Evolutionary conservation across 2,888 invertebrate genomes (phyloP), one percentile per base, ranked within the genome.

Genomic region (Ormia ochracea): DNA sequence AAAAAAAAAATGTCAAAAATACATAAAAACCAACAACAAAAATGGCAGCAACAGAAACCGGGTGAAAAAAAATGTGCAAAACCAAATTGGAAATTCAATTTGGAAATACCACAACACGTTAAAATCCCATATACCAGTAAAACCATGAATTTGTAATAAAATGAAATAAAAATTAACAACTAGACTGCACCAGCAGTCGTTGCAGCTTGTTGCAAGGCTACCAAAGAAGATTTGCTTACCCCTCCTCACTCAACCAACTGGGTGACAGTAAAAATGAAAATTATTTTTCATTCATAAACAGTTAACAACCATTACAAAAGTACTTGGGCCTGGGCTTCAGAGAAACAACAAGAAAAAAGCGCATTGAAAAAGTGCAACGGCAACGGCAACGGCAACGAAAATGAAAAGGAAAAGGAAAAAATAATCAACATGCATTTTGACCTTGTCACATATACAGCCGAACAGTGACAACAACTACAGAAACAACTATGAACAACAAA

Each of bases 21-120:
- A 7, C 33, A 10, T 1, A n/a, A n/a, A n/a, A n/a, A n/a, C n/a
- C n/a, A 1, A 54, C 33, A 43, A 31, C 6, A 19, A 33, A 26
- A 12, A 31, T 10, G 12, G 38, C 14, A 12, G 38, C 21, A 38
- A 38, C 31, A 26, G 10, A 14, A 50, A 43, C 38, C 21, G 36
- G 36, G 3, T 26, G 21, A 23, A 68, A 54, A 31, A 43, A 52
- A n/a, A 12, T 14, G 26, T 31, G 12, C 45, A 54, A 33, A 72
- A 48, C 48, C 26, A 66, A 61, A 52, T 70, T 69, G 59, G 65
- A 80, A 79, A 80, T 80, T 72, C 80, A 80, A 80, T 80, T 80
- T 69, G 48, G 69, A 69, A 81, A 74, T 74, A 77, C 73, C 73
- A 77, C 68, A 73, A 77, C 68, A 77, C 77, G 81, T 77, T 77